Conservation (phyloP, 2,888 invertebrate species). For the Mechanitis messenoides region DNA sequence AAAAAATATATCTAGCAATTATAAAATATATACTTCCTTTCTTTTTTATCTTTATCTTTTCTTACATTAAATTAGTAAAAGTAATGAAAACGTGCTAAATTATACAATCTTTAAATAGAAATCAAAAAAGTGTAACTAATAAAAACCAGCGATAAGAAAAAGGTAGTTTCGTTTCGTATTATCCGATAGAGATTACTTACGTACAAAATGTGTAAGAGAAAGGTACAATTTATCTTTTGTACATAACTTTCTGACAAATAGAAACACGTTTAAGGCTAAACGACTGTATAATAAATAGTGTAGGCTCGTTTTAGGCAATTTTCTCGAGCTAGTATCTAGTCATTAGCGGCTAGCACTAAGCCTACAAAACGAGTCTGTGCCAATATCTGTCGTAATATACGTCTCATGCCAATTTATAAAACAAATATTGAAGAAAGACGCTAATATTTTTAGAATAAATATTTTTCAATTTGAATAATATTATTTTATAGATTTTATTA, state of each 20-base stretch:
- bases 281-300: slow-evolving; percentile 19
- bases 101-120: too few species aligned
- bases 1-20: too few species aligned
- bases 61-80: too few species aligned
- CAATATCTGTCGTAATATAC: slow-evolving; percentile 12
- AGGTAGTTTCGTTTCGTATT: neutral
- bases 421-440: neutral
- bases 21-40: too few species aligned
- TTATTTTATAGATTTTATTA: too few species aligned
- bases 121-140: too few species aligned
- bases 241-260: slow-evolving; percentile 22
- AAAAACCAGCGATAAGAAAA: too few species aligned
- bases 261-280: slow-evolving; percentile 21
- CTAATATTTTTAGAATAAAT: too few species aligned
- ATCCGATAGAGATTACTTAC: neutral
- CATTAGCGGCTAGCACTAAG: slow-evolving; percentile 22
- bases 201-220: slow-evolving; percentile 12
- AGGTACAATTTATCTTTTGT: slow-evolving; percentile 23
- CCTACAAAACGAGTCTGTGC: slow-evolving; percentile 16
- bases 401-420: slow-evolving; percentile 1
- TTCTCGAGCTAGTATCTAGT: slow-evolving; percentile 20
- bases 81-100: too few species aligned
- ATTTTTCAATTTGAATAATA: too few species aligned
- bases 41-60: too few species aligned
- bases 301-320: slow-evolving; percentile 21